phyloP scores from a whole-genome alignment of 1,140 invertebrate species.

The Thrips palmi region DNA sequence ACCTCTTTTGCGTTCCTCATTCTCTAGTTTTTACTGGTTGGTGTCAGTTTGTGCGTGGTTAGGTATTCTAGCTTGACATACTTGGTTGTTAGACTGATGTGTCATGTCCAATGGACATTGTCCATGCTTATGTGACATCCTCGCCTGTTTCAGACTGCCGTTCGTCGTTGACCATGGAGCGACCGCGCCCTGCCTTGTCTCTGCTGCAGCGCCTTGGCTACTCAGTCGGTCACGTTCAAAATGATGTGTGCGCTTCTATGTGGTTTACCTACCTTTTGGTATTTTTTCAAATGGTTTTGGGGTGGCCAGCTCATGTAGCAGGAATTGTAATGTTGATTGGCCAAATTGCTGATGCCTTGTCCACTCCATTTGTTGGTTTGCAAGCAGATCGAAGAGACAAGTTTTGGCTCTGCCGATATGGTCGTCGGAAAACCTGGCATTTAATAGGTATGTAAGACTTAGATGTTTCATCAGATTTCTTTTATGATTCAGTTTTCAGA shows the following conservation, averaged over 20 bases:
- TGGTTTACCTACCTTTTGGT: constrained; percentile 96
- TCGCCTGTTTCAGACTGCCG: too few species aligned
- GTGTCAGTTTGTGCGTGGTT: too few species aligned
- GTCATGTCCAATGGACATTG: too few species aligned
- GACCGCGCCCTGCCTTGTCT: too few species aligned
- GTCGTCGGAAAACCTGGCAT: constrained; percentile 82
- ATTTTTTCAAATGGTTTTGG: constrained; percentile 70
- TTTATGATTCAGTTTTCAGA: too few species aligned
- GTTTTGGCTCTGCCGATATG: constrained; percentile 49
- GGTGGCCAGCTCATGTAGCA: constrained; percentile 42
- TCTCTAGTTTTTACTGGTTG: too few species aligned
- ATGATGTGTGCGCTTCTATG: constrained; percentile 89
- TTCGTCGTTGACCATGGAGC: too few species aligned
- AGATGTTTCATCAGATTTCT: neutral
- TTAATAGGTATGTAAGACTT: constrained; percentile 45
- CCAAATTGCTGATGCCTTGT: constrained; percentile 74
- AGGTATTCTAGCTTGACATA: too few species aligned
- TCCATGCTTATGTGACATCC: too few species aligned
- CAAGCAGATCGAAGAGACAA: constrained; percentile 58
- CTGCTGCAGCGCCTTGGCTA: too few species aligned
- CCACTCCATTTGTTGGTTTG: constrained; percentile 77
- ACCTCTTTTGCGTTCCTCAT: too few species aligned
- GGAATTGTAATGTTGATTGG: constrained; percentile 68
- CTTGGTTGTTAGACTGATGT: too few species aligned
- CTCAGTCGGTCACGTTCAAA: constrained; percentile 72